phyloP scores from a whole-genome alignment of 2,113 vertebrate genomes.

The Mola mola region DNA sequence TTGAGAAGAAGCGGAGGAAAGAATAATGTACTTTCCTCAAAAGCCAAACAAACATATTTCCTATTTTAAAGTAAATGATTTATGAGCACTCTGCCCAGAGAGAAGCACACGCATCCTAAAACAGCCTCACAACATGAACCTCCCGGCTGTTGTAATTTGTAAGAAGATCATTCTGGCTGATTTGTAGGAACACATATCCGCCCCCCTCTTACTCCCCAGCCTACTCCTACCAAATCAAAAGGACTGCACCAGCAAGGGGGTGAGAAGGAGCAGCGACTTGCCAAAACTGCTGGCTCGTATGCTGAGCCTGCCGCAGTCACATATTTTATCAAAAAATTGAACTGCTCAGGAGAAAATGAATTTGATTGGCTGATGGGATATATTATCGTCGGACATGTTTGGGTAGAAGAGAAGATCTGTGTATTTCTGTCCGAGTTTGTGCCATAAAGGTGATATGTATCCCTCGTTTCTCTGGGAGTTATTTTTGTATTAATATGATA shows the following conservation, averaged over 20 bases:
- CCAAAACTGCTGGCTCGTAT: too few relatives aligned
- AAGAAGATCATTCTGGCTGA: conserved; percentile 9
- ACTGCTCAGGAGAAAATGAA: background rate
- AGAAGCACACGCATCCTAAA: background rate
- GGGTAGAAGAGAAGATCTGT: background rate
- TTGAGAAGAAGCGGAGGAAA: background rate
- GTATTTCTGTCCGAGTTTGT: too few relatives aligned
- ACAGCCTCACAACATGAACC: conserved; percentile 1
- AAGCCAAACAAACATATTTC: background rate
- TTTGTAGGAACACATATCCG: background rate
- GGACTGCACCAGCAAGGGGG: conserved; percentile 16
- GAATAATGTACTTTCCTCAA: background rate
- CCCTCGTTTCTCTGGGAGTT: too few relatives aligned
- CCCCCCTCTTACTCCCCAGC: too few relatives aligned
- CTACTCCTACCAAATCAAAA: conserved; percentile 11
- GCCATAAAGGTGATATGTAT: too few relatives aligned
- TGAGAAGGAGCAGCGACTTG: conserved; percentile 9
- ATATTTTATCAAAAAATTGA: background rate
- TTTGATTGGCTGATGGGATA: background rate
- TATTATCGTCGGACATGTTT: too few relatives aligned
- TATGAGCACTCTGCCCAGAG: background rate
- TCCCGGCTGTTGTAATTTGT: conserved; percentile 4
- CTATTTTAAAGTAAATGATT: background rate
- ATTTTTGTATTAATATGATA: too few relatives aligned
- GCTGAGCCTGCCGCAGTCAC: too few relatives aligned